Evolutionary conservation across 2,113 vertebrate genomes (phyloP), one percentile per base, ranked within the genome.

Genomic region (Clinocottus analis): DNA sequence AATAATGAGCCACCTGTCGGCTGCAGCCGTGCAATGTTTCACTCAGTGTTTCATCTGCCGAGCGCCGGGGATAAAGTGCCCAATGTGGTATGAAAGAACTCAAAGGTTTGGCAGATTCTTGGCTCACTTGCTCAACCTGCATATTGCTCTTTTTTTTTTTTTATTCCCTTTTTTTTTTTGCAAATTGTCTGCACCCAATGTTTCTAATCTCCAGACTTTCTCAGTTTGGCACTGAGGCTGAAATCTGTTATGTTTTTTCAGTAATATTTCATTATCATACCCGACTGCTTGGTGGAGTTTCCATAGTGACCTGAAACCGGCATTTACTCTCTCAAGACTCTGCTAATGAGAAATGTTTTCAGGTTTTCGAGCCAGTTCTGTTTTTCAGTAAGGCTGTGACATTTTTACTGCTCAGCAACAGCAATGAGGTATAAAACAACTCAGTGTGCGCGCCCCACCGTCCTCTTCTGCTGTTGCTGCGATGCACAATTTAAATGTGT

Each of bases 1-100:
- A 81, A 83, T 93, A 93, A 93, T 92, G 91, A 94, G 88, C 89
- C 91, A 91, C 90, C 92, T 92, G 92, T 90, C 89, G 90, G 58
- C 66, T 27, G 74, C 33, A 88, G 68, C 80, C 87, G 76, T 87
- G 85, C 72, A 82, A 86, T 82, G 85, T 86, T 85, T 89, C 85
- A 81, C 82, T 84, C 80, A 53, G 68, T 68, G 33, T 91, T 88
- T 91, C 82, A 74, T 89, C 85, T 80, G 55, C 83, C n/a, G 21
- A 70, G 82, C n/a, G 0, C 31, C 2, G 70, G 85, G 85, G 90
- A 77, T 78, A 83, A 76, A 86, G 86, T n/a, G 31, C 66, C 84
- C 65, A 55, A 49, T 65, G 71, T 77, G 72, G n/a, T 64, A 39
- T 58, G 53, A 77, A 80, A 81, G 74, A 66, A 67, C 29, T 70